phyloP scores from a whole-genome alignment of 2,888 invertebrate species.

The Lepidochitona cinerea region DNA sequence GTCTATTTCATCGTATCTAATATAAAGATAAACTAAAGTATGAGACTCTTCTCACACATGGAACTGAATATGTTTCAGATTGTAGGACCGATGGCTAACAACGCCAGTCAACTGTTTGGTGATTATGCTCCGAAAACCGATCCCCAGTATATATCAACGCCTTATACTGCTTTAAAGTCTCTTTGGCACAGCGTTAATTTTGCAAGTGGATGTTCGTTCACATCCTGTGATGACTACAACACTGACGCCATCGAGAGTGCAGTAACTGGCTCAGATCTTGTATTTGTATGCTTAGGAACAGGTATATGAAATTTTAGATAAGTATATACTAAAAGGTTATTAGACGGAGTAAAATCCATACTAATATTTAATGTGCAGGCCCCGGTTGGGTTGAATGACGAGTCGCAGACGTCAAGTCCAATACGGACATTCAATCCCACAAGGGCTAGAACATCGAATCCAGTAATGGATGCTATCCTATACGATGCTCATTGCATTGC shows the following conservation, averaged over 20 bases:
- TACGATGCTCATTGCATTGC: too few species aligned
- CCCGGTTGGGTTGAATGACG: too few species aligned
- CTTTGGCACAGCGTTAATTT: conserved; percentile 17
- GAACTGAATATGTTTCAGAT: conserved; percentile 35
- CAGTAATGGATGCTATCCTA: too few species aligned
- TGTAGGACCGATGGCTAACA: conserved; percentile 42
- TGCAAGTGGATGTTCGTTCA: conserved; percentile 33
- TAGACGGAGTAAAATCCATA: too few species aligned
- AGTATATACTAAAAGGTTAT: too few species aligned
- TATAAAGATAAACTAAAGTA: too few species aligned
- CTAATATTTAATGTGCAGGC: too few species aligned
- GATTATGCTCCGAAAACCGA: conserved; percentile 34
- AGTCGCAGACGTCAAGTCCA: too few species aligned
- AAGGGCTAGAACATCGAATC: too few species aligned
- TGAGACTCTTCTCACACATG: too few species aligned
- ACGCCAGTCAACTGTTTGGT: conserved; percentile 36
- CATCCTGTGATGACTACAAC: conserved; percentile 26
- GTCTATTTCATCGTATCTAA: too few species aligned
- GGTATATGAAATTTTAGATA: conserved; percentile 5
- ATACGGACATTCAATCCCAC: too few species aligned
- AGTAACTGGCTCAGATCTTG: conserved; percentile 28
- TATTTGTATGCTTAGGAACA: conserved; percentile 38
- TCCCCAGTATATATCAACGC: conserved; percentile 26
- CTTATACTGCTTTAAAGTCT: conserved; percentile 24
- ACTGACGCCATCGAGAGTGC: conserved; percentile 11